phyloP scores from a whole-genome alignment of 2,113 vertebrate species.

The Callipepla squamata region DNA sequence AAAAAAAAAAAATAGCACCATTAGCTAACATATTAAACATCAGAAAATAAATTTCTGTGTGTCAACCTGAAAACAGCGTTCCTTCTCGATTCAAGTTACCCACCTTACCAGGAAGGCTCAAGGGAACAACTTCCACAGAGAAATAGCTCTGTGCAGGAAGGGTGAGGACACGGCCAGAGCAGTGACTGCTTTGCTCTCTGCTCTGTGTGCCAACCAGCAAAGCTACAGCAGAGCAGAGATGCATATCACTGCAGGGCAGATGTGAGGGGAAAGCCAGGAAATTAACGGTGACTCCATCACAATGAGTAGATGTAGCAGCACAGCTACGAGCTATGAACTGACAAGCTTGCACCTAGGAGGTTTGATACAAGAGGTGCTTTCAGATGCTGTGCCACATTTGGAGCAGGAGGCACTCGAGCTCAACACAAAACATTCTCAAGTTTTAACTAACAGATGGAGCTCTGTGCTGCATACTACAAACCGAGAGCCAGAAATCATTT shows the following conservation, averaged over 20 bases:
- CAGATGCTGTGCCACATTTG: constrained; percentile 21
- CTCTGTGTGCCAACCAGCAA: neutral
- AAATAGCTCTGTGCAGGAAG: neutral
- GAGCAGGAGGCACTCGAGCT: constrained; percentile 25
- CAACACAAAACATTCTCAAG: constrained; percentile 25
- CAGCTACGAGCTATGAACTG: constrained; percentile 21
- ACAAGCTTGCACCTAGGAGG: neutral
- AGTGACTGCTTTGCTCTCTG: neutral
- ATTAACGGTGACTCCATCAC: neutral
- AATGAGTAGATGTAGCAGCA: constrained; percentile 2
- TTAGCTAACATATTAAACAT: neutral
- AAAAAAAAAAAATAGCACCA: neutral
- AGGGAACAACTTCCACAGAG: accelerated
- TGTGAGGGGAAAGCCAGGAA: neutral
- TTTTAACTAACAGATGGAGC: constrained; percentile 56
- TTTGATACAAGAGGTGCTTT: constrained; percentile 24
- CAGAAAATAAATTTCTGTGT: neutral
- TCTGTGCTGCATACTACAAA: neutral
- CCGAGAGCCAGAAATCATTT: constrained; percentile 28
- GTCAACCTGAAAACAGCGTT: neutral
- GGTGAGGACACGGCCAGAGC: neutral
- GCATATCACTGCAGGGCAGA: neutral
- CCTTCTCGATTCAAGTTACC: accelerated
- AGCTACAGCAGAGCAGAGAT: neutral
- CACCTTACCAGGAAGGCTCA: neutral